phyloP scores from a whole-genome alignment of 2,113 vertebrate species.

The Hyperoodon ampullatus region DNA sequence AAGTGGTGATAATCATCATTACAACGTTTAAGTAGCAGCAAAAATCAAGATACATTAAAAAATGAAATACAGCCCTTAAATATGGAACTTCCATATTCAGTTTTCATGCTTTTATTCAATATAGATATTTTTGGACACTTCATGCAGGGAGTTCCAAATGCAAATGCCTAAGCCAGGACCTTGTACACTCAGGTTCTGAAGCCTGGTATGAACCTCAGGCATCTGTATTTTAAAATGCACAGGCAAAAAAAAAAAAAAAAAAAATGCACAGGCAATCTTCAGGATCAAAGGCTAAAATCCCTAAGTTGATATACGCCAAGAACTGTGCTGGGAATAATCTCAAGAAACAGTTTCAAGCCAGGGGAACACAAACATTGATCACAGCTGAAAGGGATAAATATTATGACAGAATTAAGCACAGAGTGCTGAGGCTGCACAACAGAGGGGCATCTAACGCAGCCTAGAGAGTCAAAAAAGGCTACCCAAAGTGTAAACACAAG shows the following conservation, averaged over 20 bases:
- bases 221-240: background rate
- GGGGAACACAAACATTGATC: background rate
- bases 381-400: background rate
- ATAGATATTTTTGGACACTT: background rate
- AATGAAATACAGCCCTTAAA: background rate
- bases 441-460: background rate
- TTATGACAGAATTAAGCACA: background rate
- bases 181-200: background rate
- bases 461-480: background rate
- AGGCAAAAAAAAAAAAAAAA: no score
- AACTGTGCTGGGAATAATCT: background rate
- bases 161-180: background rate
- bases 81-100: background rate
- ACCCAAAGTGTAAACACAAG: background rate
- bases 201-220: background rate
- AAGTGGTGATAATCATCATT: background rate
- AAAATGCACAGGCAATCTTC: background rate
- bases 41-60: constrained; percentile 39
- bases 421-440: background rate
- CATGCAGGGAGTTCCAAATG: background rate
- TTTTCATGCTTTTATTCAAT: constrained; percentile 33
- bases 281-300: background rate
- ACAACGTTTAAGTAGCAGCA: background rate
- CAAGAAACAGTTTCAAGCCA: background rate
- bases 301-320: background rate